A percentile compares a stretch with the other conserved stretches of the same genome.
These are phyloP conservation scores for Orius laevigatus DNA, from an alignment of 1,140 invertebrate genomes.

Conservation along the genomic window DNA sequence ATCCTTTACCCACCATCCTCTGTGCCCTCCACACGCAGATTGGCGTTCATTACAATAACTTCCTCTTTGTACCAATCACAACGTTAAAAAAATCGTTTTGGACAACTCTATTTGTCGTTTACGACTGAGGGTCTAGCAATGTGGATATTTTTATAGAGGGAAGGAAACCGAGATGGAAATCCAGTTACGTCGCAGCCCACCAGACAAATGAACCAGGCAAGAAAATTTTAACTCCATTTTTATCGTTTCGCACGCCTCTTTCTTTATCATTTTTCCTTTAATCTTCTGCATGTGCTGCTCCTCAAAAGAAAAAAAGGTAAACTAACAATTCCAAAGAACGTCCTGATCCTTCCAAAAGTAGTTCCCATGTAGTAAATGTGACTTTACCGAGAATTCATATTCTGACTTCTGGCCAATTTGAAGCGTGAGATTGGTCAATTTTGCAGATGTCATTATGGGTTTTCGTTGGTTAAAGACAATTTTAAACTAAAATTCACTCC, in stretches of 20 bases:
- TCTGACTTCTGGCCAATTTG: no score
- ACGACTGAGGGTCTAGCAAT: constrained; percentile 13
- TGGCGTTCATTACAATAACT: no score
- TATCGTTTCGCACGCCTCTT: not conserved
- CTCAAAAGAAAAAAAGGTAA: not conserved
- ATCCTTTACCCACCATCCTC: no score
- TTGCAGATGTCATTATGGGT: no score
- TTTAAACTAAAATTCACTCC: no score
- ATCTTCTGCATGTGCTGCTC: not conserved
- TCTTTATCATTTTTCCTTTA: not conserved
- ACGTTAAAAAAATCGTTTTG: not conserved
- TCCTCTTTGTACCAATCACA: no score
- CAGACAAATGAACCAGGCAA: constrained; percentile 6
- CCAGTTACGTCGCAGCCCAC: constrained; percentile 8
- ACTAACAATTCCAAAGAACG: not conserved
- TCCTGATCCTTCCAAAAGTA: not conserved
- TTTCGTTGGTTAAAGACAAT: no score
- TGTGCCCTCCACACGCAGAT: no score
- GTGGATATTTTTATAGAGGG: constrained; percentile 15
- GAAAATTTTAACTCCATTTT: not conserved
- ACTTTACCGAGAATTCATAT: no score
- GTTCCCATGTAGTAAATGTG: no score
- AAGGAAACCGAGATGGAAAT: constrained; percentile 7
- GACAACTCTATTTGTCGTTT: not conserved
- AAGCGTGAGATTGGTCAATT: no score